A percentile compares a stretch with the other conserved stretches of the same genome.
Conservation (phyloP, 2,113 vertebrate species). For the Brachionichthys hirsutus region DNA sequence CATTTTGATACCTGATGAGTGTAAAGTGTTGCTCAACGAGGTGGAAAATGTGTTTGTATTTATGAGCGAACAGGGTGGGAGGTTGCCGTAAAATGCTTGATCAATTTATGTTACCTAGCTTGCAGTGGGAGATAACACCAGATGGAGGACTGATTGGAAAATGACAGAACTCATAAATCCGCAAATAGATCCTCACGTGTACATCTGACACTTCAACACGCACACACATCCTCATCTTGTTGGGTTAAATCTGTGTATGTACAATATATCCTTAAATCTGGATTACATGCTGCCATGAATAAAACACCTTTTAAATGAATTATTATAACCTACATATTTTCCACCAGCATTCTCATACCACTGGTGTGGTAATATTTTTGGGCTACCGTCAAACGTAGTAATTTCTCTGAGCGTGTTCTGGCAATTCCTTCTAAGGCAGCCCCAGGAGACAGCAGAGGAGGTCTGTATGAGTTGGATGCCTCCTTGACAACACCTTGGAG, state of each 20-base stretch:
- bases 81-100: constrained; percentile 47
- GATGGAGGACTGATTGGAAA: constrained; percentile 44
- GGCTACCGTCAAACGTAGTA: constrained; percentile 36
- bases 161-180: too few species aligned
- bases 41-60: constrained; percentile 35
- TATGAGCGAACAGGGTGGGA: not conserved
- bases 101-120: constrained; percentile 62
- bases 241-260: constrained; percentile 16
- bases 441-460: constrained; percentile 47
- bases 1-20: constrained; percentile 68
- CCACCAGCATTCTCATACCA: constrained; percentile 29
- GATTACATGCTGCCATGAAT: constrained; percentile 19
- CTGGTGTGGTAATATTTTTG: constrained; percentile 37
- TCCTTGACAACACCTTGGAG: constrained; percentile 71
- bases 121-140: constrained; percentile 32
- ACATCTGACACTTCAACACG: constrained; percentile 20
- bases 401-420: constrained; percentile 38
- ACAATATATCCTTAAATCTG: constrained; percentile 17
- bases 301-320: constrained; percentile 14
- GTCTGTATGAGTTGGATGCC: constrained; percentile 63
- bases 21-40: constrained; percentile 59
- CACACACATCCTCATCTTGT: constrained; percentile 10
- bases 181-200: not conserved
- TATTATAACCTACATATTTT: constrained; percentile 24
- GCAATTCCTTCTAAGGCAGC: constrained; percentile 48